Base-by-base conservation (phyloP, 2,113 vertebrate genomes). In the Eleginops maclovinus region DNA sequence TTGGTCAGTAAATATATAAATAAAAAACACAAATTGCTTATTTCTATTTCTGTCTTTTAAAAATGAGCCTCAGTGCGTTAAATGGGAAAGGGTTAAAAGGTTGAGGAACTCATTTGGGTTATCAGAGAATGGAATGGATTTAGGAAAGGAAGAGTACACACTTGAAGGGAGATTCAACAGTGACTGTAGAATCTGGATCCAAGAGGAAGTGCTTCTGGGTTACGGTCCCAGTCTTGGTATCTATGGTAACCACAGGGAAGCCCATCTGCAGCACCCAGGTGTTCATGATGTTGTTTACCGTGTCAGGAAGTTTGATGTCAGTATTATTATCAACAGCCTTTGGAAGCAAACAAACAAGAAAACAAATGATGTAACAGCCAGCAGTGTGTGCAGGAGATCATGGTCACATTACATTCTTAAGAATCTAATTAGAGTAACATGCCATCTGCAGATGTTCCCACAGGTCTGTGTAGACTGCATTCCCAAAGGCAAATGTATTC, bases 251-350 rank as follows among this genome's bases (percentile, higher is more conserved):
- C 74, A 97, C 79, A 0, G 98, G 98, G 72, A 96, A 99, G 72
- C 98, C 98, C 97, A 98, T 98, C 90, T 99, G 98, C 77, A 97
- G 94, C 0, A 90, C 96, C 98, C 98, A 99, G 50, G 93, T 94
- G 77, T 98, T 95, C 97, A 99, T 97, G 89, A 99, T 98, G 1
- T 87, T 0, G 0, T 73, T 0, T 26, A 98, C 83, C 0, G 0
- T 0, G 4, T 0, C 0, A 0, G 96, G 96, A 50, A 97, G 92
- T 0, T 0, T 0, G 1, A 89, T 0, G 0, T 0, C 0, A 31
- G 4, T 8, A 0, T 0, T 26, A 0, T 11, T 0, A 0, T 84
- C 1, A 0, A 91, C 95, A 60, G 96, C 96, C 72, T 83, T 54
- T 44, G 7, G 31, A 81, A 60, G 10, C 16, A 69, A 0, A 54